phyloP scores from a whole-genome alignment of 92 coral and sea anemone species.

The Isaurus tuberculatus region DNA sequence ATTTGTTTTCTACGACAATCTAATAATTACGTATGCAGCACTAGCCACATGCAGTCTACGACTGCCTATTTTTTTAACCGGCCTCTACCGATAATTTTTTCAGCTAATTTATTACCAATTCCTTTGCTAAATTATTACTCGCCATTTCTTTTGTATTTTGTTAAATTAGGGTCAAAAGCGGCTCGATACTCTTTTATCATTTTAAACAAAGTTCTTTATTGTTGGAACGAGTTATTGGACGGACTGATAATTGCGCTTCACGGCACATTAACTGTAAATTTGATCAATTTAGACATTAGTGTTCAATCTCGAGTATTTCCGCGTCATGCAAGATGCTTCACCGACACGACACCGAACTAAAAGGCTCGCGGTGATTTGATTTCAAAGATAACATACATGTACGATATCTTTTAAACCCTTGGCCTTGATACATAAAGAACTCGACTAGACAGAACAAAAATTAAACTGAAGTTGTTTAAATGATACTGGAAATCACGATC shows the following conservation, averaged over 20 bases:
- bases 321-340: background rate
- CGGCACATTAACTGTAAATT: background rate
- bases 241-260: background rate
- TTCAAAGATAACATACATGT: too few relatives aligned
- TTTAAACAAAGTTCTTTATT: background rate
- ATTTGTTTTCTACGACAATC: too few relatives aligned
- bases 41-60: too few relatives aligned
- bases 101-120: background rate
- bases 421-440: too few relatives aligned
- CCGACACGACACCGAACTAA: background rate
- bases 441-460: too few relatives aligned
- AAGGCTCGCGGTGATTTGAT: too few relatives aligned
- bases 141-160: background rate
- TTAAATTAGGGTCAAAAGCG: background rate
- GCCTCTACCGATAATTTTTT: background rate
- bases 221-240: too few relatives aligned
- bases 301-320: background rate
- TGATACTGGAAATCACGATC: too few relatives aligned
- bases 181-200: background rate
- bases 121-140: background rate
- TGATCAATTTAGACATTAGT: background rate
- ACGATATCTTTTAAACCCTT: too few relatives aligned
- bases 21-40: too few relatives aligned
- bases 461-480: too few relatives aligned
- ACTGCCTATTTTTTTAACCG: too few relatives aligned